These are phyloP conservation scores for Albula goreensis DNA, from an alignment of 2,113 vertebrate species.

Conservation along the genomic window DNA sequence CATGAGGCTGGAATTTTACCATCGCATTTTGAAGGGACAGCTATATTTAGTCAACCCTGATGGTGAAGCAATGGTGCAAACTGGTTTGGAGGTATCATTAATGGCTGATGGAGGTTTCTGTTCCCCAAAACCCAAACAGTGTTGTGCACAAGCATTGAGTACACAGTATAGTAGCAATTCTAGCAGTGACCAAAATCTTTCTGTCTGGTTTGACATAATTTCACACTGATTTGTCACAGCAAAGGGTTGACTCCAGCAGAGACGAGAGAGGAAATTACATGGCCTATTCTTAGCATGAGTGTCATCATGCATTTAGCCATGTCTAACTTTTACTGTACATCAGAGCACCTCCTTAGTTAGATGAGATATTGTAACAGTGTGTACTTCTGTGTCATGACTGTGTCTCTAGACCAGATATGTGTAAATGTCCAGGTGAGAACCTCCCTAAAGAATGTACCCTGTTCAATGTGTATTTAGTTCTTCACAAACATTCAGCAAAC, in stretches of 20 bases:
- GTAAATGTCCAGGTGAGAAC: background rate
- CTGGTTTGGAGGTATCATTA: background rate
- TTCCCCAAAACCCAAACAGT: background rate
- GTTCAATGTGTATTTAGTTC: background rate
- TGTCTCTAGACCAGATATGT: background rate
- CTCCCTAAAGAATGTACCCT: background rate
- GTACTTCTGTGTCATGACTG: too few species aligned
- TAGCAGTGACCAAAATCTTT: background rate
- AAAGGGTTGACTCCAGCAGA: background rate
- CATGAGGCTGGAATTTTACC: too few species aligned
- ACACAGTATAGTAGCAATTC: too few species aligned
- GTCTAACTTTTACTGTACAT: background rate
- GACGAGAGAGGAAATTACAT: background rate
- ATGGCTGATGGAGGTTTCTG: background rate
- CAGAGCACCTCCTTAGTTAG: background rate
- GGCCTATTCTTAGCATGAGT: background rate
- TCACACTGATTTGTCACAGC: conserved; percentile 3
- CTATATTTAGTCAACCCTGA: background rate
- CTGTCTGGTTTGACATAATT: background rate
- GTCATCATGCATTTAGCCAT: background rate
- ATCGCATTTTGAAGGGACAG: too few species aligned
- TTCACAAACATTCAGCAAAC: too few species aligned
- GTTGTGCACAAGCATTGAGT: background rate
- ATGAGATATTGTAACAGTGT: background rate
- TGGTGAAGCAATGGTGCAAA: background rate